Base-by-base conservation (phyloP, 2,113 vertebrate genomes). In the Dipodomys spectabilis region DNA sequence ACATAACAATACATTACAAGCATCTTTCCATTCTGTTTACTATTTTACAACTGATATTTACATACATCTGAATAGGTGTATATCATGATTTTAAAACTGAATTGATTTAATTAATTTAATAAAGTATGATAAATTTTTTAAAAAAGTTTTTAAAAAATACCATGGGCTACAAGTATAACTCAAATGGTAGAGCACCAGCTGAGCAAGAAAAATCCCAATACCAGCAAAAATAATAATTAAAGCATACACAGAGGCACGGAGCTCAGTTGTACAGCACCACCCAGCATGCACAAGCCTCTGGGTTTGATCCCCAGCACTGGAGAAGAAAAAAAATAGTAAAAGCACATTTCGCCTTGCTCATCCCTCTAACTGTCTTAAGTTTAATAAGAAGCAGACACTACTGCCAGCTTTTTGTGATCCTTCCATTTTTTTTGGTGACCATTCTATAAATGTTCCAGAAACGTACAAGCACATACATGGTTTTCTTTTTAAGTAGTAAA, bases 1-100 rank as follows among this genome's bases (percentile, higher is more conserved):
- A 35, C 95, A 25, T 62, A 93, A 87, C 23, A 88, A 82, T 83
- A 45, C 35, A 62, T 84, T 86, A 82, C 23, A 80, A 87, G 7
- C 62, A 86, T 75, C 53, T 79, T 93, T 68, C 45, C 62, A 77
- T 23, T 62, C 79, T 80, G 82, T 68, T 90, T 83, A 87, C 16
- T 75, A 72, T 27, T 85, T 67, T 57, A 83, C 44, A 92, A 68
- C 7, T 91, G 53, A 39, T 20, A 68, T 90, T 82, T 94, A 67
- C 73, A 82, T 79, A 82, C 92, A 68, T 32, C 84, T 92, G 35
- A 82, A 72, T 67, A 82, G 73, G 23, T 68, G 6, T 53, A 86
- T 60, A n/a, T 57, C 53, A 39, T 39, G 39, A 39, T 6, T 39
- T 39, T 39, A 39, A 39, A 39, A 39, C 39, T 39, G 39, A 39